Base-by-base conservation (phyloP, 2,797 vertebrate genomes). In the Hybognathus amarus region DNA sequence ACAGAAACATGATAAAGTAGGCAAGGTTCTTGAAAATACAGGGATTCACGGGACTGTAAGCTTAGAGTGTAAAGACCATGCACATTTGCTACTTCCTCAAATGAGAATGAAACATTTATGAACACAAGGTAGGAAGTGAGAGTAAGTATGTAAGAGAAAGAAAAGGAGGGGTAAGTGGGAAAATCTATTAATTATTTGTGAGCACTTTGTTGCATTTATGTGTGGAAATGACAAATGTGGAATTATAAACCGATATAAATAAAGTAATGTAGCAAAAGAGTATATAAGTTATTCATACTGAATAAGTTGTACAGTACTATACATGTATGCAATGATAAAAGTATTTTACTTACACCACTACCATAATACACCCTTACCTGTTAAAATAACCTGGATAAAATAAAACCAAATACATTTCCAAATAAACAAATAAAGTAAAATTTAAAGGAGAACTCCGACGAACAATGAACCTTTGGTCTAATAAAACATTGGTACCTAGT, bases 31-130 rank as follows among this genome's bases (percentile, higher is more conserved):
- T 33, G 9, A 20, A 36, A 75, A 20, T 33, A 20, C 27, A 27
- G 50, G 50, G 47, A 20, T 63, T 75, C 22, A n/a, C n/a, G 56
- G 38, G 52, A 52, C 61, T 54, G 42, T 82, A 38, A 69, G 52
- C 61, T 67, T n/a, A 47, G 70, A 69, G 73, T 80, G 47, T 73
- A 36, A 82, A 78, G 11, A 70, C 54, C 77, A 30, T 66, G 63
- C 20, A 70, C 64, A 71, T 69, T 76, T 83, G 70, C 64, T 70
- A 30, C 80, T 63, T 38, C 56, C 54, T 80, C 69, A 69, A 75
- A 79, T 76, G 80, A 64, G 68, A 52, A 85, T 85, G 38, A 87
- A 85, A 71, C 64, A 80, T 86, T 83, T 83, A 86, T 83, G 80
- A 83, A 50, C 50, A 83, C 56, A 84, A 73, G 71, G 22, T 17